These are phyloP conservation scores for Drosophila persimilis DNA, from an alignment of 1,140 invertebrate species.

Conservation along the genomic window DNA sequence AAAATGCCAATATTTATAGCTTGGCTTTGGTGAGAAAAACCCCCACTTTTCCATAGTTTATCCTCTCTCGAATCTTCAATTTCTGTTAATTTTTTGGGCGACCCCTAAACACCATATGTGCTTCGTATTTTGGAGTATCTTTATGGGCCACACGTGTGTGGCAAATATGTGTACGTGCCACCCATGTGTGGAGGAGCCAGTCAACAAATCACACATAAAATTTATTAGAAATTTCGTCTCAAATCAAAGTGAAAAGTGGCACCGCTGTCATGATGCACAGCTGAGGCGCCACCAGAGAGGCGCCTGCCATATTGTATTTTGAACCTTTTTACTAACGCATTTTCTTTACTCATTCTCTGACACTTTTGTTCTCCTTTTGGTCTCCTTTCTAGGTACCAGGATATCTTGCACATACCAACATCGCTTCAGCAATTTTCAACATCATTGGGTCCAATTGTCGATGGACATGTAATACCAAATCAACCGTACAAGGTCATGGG, in stretches of 20 bases:
- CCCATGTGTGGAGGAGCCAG: conserved; percentile 21
- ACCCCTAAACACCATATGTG: conserved; percentile 55
- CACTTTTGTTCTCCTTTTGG: conserved; percentile 12
- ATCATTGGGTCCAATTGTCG: conserved; percentile 91
- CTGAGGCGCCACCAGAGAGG: conserved; percentile 9
- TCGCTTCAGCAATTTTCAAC: conserved; percentile 87
- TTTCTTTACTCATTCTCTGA: conserved; percentile 43
- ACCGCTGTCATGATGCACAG: conserved; percentile 61
- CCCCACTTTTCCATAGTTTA: too few species aligned
- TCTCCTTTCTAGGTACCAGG: conserved; percentile 85
- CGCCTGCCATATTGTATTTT: conserved; percentile 29
- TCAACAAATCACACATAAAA: conserved; percentile 75
- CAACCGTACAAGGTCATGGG: conserved; percentile 90
- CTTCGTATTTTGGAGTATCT: conserved; percentile 58
- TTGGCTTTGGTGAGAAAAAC: too few species aligned
- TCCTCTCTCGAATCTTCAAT: too few species aligned
- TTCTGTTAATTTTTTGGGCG: conserved; percentile 23
- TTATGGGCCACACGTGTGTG: conserved; percentile 61
- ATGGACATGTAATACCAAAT: conserved; percentile 92
- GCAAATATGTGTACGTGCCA: conserved; percentile 29
- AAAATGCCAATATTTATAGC: too few species aligned
- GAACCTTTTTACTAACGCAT: conserved; percentile 63
- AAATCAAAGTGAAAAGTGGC: conserved; percentile 75
- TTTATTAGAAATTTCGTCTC: conserved; percentile 75
- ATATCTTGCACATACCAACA: conserved; percentile 89